phyloP scores from a whole-genome alignment of 2,113 vertebrate species.

The Pithys albifrons region DNA sequence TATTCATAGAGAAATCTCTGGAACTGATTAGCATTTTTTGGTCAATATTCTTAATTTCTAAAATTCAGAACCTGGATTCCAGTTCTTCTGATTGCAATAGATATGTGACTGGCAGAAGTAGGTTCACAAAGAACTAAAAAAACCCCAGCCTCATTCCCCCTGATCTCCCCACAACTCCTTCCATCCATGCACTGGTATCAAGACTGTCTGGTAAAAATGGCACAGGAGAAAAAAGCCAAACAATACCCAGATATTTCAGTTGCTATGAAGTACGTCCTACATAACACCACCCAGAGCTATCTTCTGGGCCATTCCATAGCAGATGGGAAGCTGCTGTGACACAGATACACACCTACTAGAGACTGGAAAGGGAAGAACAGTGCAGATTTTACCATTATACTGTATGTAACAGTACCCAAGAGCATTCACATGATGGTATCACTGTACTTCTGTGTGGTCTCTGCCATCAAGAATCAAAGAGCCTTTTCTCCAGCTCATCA shows the following conservation, averaged over 20 bases:
- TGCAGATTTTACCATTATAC: background rate
- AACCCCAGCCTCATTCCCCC: rapidly evolving
- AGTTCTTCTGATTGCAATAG: background rate
- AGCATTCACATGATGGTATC: background rate
- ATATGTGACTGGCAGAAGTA: background rate
- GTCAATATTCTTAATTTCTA: background rate
- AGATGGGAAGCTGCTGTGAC: background rate
- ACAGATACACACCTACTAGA: background rate
- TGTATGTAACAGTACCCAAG: background rate
- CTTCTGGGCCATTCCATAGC: background rate
- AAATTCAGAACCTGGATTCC: background rate
- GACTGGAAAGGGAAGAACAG: background rate
- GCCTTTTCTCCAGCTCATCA: background rate
- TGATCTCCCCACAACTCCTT: rapidly evolving
- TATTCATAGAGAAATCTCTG: background rate
- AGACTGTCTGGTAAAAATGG: background rate
- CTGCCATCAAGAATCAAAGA: background rate
- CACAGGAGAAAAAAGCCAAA: background rate
- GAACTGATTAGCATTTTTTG: background rate
- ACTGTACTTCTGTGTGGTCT: background rate
- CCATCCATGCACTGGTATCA: background rate
- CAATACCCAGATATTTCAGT: background rate
- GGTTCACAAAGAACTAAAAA: background rate
- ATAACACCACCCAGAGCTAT: background rate
- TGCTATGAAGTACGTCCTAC: background rate